Evolutionary conservation across 1,140 invertebrate species (phyloP).

Genomic region (Leptinotarsa lineolata): DNA sequence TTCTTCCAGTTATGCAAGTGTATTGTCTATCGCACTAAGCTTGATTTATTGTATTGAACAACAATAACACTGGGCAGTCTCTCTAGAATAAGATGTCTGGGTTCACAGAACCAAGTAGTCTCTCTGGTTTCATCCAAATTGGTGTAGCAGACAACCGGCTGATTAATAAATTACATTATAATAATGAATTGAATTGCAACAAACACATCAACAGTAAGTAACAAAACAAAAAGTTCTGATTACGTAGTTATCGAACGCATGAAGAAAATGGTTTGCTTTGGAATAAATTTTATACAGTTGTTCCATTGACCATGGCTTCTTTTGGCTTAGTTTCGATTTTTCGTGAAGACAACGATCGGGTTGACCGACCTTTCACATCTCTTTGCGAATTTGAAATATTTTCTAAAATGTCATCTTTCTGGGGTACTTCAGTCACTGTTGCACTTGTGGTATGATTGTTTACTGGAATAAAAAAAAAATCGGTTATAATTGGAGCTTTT

Average conservation of each 20-base stretch:
- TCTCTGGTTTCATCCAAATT: conserved; percentile 45
- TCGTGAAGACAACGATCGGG: conserved; percentile 57
- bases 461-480: conserved; percentile 35
- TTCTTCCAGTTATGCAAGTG: conserved; percentile 35
- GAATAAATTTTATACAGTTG: conserved; percentile 49
- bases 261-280: conserved; percentile 18
- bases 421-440: conserved; percentile 27
- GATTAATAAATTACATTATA: background rate
- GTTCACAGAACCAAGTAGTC: conserved; percentile 54
- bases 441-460: conserved; percentile 34
- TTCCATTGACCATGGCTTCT: conserved; percentile 66
- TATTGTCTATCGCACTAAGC: conserved; percentile 39
- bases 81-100: conserved; percentile 37
- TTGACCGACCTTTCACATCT: conserved; percentile 57
- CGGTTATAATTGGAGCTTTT: too few relatives aligned
- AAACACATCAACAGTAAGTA: conserved; percentile 44
- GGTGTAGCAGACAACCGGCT: conserved; percentile 47
- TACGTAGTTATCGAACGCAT: conserved; percentile 30
- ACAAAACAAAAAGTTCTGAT: conserved; percentile 35
- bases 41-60: conserved; percentile 32
- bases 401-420: conserved; percentile 36
- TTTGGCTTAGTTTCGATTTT: conserved; percentile 59
- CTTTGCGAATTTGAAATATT: conserved; percentile 53
- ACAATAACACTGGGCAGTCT: conserved; percentile 46
- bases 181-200: conserved; percentile 10